Conservation (phyloP, 2,797 vertebrate genomes). For the Brachymystax lenok region DNA sequence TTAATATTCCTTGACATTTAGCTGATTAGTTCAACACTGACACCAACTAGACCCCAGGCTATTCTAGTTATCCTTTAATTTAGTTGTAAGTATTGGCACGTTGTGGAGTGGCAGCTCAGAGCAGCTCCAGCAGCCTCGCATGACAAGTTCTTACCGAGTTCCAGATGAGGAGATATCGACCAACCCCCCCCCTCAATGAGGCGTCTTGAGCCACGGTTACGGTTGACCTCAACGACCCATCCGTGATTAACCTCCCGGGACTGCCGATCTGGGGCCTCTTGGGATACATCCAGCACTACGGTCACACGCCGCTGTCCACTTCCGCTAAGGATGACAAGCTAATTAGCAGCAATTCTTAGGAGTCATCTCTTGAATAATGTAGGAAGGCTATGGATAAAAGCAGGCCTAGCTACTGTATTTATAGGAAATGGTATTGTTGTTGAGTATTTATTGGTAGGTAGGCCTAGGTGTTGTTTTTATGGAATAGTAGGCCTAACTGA, state of each 20-base stretch:
- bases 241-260: slow-evolving; percentile 53
- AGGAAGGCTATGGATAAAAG: slow-evolving; percentile 6
- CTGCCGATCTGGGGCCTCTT: slow-evolving; percentile 17
- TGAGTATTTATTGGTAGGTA: neutral
- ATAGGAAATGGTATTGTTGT: neutral
- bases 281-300: slow-evolving; percentile 36
- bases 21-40: neutral
- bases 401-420: neutral
- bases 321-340: slow-evolving; percentile 47
- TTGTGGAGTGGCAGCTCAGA: slow-evolving; percentile 30
- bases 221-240: slow-evolving; percentile 53
- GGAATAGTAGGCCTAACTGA: too few relatives aligned
- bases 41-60: neutral
- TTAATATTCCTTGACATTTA: neutral
- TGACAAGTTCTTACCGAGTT: slow-evolving; percentile 33
- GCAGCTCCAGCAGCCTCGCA: neutral
- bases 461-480: too few relatives aligned
- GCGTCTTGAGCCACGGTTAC: slow-evolving; percentile 32
- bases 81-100: slow-evolving; percentile 24
- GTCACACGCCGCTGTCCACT: slow-evolving; percentile 39
- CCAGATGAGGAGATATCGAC: slow-evolving; percentile 53
- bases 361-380: slow-evolving; percentile 37
- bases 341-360: slow-evolving; percentile 48
- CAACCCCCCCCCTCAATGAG: neutral
- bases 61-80: slow-evolving; percentile 26